These are phyloP conservation scores for Chromoteleia sp. DNA, from an alignment of 2,888 invertebrate species.

Conservation along the genomic window DNA sequence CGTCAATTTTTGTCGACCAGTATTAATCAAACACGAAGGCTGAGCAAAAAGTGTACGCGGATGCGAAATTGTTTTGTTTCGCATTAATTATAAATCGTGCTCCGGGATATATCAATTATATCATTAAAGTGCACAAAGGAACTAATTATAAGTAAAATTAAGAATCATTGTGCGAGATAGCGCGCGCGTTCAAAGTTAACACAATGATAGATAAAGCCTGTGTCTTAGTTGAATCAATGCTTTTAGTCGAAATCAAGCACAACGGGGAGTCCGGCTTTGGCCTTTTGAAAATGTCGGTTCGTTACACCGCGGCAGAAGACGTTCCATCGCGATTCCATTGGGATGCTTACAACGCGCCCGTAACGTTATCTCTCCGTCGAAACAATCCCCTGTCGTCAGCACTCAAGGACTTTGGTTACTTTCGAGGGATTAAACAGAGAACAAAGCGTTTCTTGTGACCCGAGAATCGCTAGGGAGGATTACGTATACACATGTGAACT, in stretches of 20 bases:
- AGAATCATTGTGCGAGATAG: slow-evolving; percentile 35
- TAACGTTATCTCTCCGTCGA: slow-evolving; percentile 61
- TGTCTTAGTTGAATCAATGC: slow-evolving; percentile 46
- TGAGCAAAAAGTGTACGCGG: not conserved
- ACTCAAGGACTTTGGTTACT: slow-evolving; percentile 74
- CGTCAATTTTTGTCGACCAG: not conserved
- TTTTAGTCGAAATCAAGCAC: slow-evolving; percentile 54
- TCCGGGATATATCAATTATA: slow-evolving; percentile 19
- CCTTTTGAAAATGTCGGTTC: slow-evolving; percentile 56
- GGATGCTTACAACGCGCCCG: slow-evolving; percentile 53
- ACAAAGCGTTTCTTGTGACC: slow-evolving; percentile 74
- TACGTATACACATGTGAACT: slow-evolving; percentile 40
- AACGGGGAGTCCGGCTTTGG: slow-evolving; percentile 34
- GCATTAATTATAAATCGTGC: slow-evolving; percentile 20
- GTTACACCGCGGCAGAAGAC: slow-evolving; percentile 52
- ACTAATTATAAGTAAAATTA: slow-evolving; percentile 50
- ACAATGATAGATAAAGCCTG: slow-evolving; percentile 32
- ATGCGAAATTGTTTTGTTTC: slow-evolving; percentile 25
- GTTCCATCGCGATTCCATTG: slow-evolving; percentile 63
- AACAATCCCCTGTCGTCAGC: slow-evolving; percentile 63
- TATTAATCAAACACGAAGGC: not conserved
- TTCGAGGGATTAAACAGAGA: slow-evolving; percentile 75
- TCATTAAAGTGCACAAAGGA: slow-evolving; percentile 24
- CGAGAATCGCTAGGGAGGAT: slow-evolving; percentile 46
- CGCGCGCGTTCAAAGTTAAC: slow-evolving; percentile 28